phyloP scores from a whole-genome alignment of 1,140 invertebrate species.

The Luehdorfia chinensis region DNA sequence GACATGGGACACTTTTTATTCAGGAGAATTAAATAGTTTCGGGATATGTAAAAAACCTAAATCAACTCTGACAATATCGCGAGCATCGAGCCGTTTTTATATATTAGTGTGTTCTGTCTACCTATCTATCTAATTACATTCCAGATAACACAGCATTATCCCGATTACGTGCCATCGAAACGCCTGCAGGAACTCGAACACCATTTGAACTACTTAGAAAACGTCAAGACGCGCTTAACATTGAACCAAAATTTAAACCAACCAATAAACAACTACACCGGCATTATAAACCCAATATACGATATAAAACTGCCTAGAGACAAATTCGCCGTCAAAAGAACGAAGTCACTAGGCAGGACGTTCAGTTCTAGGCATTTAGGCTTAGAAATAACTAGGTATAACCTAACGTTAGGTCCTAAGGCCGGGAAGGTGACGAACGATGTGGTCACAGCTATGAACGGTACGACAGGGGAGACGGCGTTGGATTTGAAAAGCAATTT shows the following conservation, averaged over 20 bases:
- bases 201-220: conserved; percentile 20
- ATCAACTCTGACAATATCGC: no score
- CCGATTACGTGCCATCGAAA: conserved; percentile 40
- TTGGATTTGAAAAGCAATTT: conserved; percentile 49
- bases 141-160: conserved; percentile 33
- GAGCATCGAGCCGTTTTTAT: no score
- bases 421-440: conserved; percentile 56
- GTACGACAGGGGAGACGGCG: conserved; percentile 43
- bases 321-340: conserved; percentile 56
- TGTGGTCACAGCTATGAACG: conserved; percentile 52
- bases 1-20: no score
- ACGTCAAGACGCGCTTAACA: conserved; percentile 19
- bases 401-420: conserved; percentile 44
- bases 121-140: no score
- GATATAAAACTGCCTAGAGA: conserved; percentile 57
- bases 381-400: conserved; percentile 50
- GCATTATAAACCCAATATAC: conserved; percentile 61
- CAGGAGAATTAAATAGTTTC: no score
- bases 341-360: conserved; percentile 55
- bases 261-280: conserved; percentile 35
- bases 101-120: no score
- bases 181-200: conserved; percentile 37
- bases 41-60: no score
- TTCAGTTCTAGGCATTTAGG: conserved; percentile 45
- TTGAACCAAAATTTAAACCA: conserved; percentile 25